Conservation (phyloP, 2,797 vertebrate species). For the Bradypus variegatus region DNA sequence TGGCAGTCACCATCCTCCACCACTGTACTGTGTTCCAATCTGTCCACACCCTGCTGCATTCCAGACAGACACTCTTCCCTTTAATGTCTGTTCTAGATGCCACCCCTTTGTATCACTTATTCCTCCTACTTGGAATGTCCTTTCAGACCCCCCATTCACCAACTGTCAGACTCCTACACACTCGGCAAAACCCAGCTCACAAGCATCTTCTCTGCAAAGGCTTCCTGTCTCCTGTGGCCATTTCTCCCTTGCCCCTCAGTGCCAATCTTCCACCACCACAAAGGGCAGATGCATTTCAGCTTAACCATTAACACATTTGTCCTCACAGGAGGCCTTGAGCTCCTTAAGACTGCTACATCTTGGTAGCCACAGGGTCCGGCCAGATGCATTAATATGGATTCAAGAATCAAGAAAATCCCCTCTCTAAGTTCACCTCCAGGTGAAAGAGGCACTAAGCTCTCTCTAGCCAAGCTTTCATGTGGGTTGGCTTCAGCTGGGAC, state of each 20-base stretch:
- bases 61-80: not conserved
- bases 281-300: not conserved
- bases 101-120: not conserved
- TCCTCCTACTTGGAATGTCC: not conserved
- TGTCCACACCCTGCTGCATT: not conserved
- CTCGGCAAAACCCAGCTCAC: not conserved
- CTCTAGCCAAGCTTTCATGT: not conserved
- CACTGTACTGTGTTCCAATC: not conserved
- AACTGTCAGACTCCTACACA: not conserved
- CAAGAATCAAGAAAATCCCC: not conserved
- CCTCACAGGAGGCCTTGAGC: not conserved
- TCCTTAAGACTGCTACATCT: not conserved
- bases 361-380: not conserved
- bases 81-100: not conserved
- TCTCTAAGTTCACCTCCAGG: not conserved
- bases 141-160: not conserved
- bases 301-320: not conserved
- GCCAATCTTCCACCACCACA: not conserved
- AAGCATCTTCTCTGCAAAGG: not conserved
- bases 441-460: not conserved
- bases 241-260: not conserved
- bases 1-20: not conserved
- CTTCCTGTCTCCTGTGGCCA: not conserved
- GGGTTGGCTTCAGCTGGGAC: not conserved
- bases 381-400: not conserved